Evolutionary conservation across 1,140 invertebrate species (phyloP).

Genomic region (Paraescarpia echinospica): DNA sequence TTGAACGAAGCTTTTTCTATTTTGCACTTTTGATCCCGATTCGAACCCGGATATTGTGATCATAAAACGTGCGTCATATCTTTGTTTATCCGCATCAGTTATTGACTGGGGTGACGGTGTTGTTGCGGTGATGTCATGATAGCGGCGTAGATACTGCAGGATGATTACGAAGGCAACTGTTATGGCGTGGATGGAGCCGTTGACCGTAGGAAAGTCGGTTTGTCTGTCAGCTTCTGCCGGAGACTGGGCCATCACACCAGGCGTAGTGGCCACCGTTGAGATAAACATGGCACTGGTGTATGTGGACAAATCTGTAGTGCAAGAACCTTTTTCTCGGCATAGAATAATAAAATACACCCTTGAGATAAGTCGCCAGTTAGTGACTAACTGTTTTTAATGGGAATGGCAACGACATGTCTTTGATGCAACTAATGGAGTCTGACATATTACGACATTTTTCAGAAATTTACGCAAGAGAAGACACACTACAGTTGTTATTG

Average conservation of each 20-base stretch:
- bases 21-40: not conserved
- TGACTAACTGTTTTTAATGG: not conserved
- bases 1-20: not conserved
- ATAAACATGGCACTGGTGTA: not conserved
- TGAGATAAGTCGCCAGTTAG: not conserved
- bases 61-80: not conserved
- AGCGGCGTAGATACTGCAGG: too few species aligned
- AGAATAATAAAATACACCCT: not conserved
- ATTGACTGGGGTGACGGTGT: not conserved
- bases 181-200: not conserved
- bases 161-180: not conserved
- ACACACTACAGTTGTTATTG: not conserved
- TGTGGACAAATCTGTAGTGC: not conserved
- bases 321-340: not conserved
- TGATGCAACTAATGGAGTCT: not conserved
- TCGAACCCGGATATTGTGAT: not conserved
- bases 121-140: not conserved
- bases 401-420: not conserved
- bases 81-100: not conserved
- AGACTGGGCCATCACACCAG: not conserved
- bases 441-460: not conserved
- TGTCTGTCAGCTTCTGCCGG: not conserved
- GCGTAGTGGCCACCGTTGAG: not conserved
- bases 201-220: not conserved
- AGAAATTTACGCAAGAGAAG: not conserved